phyloP scores from a whole-genome alignment of 2,113 vertebrate species.

The Alaudala cheleensis region DNA sequence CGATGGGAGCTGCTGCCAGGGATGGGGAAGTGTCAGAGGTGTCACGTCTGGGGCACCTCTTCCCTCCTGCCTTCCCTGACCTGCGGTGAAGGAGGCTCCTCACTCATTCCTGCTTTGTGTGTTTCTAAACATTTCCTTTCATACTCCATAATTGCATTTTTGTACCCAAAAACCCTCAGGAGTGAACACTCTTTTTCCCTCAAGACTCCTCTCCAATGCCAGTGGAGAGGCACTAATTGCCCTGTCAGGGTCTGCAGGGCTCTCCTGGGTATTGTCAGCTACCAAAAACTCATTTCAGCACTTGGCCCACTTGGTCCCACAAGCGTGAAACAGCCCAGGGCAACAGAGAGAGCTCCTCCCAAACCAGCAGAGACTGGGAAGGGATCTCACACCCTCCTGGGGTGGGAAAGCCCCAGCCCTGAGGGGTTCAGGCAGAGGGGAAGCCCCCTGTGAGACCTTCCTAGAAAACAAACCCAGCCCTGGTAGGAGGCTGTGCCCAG shows the following conservation, averaged over 20 bases:
- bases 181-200: background rate
- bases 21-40: background rate
- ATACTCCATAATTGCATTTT: background rate
- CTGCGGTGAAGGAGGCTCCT: background rate
- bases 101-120: background rate
- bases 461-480: background rate
- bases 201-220: background rate
- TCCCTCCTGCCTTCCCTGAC: background rate
- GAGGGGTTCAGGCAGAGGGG: background rate
- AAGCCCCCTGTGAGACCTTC: background rate
- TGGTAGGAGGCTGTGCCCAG: rapidly evolving
- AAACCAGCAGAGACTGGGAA: background rate
- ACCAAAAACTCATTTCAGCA: background rate
- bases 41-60: background rate
- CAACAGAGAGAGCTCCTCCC: rapidly evolving
- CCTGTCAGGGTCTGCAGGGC: background rate
- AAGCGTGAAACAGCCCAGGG: background rate
- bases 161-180: background rate
- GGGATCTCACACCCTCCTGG: background rate
- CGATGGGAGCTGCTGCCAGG: background rate
- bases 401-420: background rate
- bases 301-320: background rate
- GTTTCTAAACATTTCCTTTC: background rate
- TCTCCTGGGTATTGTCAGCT: background rate
- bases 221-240: constrained; percentile 6